Evolutionary conservation across 2,113 vertebrate genomes (phyloP).

Genomic region (Gnathonemus longibarbis): DNA sequence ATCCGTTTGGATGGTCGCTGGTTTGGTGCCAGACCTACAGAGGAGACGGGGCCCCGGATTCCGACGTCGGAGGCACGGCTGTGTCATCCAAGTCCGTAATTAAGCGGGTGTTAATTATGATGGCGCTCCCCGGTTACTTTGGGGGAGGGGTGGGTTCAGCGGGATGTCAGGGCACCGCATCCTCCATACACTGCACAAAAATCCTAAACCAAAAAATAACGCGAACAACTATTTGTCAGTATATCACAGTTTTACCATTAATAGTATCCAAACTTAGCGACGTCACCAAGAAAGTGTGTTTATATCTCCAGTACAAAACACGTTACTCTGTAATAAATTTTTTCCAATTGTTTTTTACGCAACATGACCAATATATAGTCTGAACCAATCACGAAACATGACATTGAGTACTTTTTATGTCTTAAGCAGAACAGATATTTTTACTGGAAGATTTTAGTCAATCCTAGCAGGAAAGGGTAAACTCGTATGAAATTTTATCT

Average conservation of each 20-base stretch:
- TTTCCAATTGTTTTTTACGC: background rate
- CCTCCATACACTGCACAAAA: background rate
- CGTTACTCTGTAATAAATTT: background rate
- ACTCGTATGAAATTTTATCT: background rate
- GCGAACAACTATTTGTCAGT: background rate
- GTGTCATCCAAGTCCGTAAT: slow-evolving; percentile 18
- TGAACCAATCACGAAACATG: background rate
- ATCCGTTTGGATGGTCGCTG: background rate
- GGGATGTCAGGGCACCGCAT: background rate
- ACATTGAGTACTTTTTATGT: background rate
- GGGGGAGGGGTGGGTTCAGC: background rate
- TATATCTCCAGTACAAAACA: background rate
- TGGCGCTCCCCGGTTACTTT: background rate
- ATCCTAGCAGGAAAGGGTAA: background rate
- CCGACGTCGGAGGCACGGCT: slow-evolving; percentile 8
- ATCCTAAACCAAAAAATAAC: background rate
- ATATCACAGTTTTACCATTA: background rate
- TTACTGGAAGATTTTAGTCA: background rate
- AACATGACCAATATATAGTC: background rate
- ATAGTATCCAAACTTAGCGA: background rate
- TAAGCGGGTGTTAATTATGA: slow-evolving; percentile 22
- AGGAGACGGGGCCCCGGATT: background rate
- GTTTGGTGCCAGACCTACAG: slow-evolving; percentile 8
- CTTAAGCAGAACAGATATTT: background rate
- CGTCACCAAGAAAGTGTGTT: background rate